Evolutionary conservation across 2,113 vertebrate genomes (phyloP).

Genomic region (Thamnophis sirtalis): DNA sequence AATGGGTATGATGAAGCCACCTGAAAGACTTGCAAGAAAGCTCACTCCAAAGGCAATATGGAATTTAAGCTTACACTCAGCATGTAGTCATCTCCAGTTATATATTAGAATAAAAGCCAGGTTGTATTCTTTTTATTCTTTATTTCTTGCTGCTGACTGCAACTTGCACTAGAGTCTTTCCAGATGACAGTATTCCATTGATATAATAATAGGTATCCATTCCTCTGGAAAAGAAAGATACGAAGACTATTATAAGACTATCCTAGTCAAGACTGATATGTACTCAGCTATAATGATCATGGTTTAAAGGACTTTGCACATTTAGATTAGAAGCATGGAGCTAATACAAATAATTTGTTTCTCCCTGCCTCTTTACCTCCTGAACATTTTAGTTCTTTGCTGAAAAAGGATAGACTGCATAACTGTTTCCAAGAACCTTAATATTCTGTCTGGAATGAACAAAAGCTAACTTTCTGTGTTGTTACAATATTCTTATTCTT

Average conservation of each 20-base stretch:
- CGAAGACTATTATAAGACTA: neutral
- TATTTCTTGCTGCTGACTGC: neutral
- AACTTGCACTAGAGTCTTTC: neutral
- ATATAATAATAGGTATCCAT: neutral
- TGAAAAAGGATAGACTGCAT: neutral
- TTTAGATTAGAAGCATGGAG: neutral
- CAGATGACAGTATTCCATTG: neutral
- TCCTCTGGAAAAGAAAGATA: neutral
- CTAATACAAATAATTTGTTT: neutral
- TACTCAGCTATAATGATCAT: neutral
- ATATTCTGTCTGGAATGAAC: neutral
- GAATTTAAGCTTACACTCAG: slow-evolving; percentile 45
- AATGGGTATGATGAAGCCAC: slow-evolving; percentile 28
- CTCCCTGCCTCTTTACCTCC: neutral
- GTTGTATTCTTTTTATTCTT: neutral
- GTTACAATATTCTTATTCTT: neutral
- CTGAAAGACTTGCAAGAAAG: slow-evolving; percentile 35
- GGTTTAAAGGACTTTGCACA: neutral
- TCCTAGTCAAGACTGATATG: neutral
- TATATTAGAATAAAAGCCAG: slow-evolving; percentile 14
- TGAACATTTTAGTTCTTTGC: neutral
- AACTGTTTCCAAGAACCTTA: neutral
- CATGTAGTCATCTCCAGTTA: slow-evolving; percentile 12
- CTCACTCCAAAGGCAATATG: slow-evolving; percentile 22
- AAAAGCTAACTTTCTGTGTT: neutral